phyloP scores from a whole-genome alignment of 2,888 invertebrate species.

The Agrenia bidenticulata region DNA sequence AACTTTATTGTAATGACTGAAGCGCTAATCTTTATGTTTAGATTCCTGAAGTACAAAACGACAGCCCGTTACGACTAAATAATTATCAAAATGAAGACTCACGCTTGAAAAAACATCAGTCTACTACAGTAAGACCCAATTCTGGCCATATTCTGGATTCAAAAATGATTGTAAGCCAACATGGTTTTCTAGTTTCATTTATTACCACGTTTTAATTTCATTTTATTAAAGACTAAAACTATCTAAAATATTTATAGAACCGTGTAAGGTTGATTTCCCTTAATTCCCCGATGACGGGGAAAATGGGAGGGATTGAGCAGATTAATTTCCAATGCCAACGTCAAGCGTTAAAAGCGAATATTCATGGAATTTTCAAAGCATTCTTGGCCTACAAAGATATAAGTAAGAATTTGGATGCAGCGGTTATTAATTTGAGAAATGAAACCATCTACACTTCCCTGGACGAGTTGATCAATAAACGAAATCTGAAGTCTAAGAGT shows the following conservation, averaged over 20 bases:
- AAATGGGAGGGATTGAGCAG: conserved; percentile 15
- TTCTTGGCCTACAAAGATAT: neutral
- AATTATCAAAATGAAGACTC: no score
- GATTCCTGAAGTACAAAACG: no score
- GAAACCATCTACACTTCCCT: neutral
- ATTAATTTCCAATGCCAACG: conserved; percentile 14
- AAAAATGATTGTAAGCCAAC: no score
- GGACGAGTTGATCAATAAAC: no score
- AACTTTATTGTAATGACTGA: no score
- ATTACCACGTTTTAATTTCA: neutral
- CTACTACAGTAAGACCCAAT: no score
- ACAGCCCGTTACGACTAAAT: no score
- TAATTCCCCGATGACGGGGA: conserved; percentile 9
- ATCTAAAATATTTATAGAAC: neutral
- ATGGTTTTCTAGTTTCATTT: no score
- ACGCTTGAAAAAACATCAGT: no score
- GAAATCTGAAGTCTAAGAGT: neutral
- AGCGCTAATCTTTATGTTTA: no score
- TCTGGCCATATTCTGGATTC: no score
- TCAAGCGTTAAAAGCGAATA: conserved; percentile 1
- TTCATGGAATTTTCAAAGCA: conserved; percentile 5
- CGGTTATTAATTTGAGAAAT: conserved; percentile 1
- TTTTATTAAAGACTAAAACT: neutral
- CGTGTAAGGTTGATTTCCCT: neutral
- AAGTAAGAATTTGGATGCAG: neutral